A percentile compares a stretch with the other conserved stretches of the same genome.
Evolutionary conservation across 2,888 invertebrate genomes (phyloP).

Genomic region (Clivina fossor): DNA sequence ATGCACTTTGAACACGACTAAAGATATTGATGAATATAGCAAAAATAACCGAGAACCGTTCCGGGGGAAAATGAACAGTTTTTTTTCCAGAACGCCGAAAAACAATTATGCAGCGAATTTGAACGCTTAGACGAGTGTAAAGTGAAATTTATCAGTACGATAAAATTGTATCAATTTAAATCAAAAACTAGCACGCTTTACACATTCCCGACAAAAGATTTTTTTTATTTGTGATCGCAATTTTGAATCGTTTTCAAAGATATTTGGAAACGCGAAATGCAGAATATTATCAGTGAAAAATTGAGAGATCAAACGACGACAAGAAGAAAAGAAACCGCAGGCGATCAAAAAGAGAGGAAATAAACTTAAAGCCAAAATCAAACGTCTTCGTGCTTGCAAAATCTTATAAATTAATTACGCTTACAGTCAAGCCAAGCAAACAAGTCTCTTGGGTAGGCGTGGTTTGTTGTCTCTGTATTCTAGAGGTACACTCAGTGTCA

Average conservation of each 20-base stretch:
- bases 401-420: too few species aligned
- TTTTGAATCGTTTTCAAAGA: slow-evolving; percentile 95
- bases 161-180: slow-evolving; percentile 84
- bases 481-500: too few species aligned
- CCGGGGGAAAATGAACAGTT: slow-evolving; percentile 81
- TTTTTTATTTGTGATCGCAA: slow-evolving; percentile 84
- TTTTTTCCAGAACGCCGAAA: slow-evolving; percentile 79
- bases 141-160: slow-evolving; percentile 72
- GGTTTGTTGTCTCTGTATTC: too few species aligned
- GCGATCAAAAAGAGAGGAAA: too few species aligned
- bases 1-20: slow-evolving; percentile 69
- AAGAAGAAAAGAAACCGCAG: too few species aligned
- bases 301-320: too few species aligned
- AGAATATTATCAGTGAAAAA: too few species aligned
- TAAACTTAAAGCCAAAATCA: too few species aligned
- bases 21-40: slow-evolving; percentile 66
- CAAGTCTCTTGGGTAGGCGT: too few species aligned
- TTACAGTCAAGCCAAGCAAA: too few species aligned
- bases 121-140: slow-evolving; percentile 80
- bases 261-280: slow-evolving; percentile 91
- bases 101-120: slow-evolving; percentile 73
- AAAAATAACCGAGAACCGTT: slow-evolving; percentile 75
- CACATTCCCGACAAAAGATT: slow-evolving; percentile 81
- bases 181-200: slow-evolving; percentile 75
- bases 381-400: too few species aligned